Percentiles rank a stretch among this genome's conserved stretches.
Evolutionary conservation across 2,888 invertebrate genomes (phyloP).

Genomic region (Platerodrilus igneus): DNA sequence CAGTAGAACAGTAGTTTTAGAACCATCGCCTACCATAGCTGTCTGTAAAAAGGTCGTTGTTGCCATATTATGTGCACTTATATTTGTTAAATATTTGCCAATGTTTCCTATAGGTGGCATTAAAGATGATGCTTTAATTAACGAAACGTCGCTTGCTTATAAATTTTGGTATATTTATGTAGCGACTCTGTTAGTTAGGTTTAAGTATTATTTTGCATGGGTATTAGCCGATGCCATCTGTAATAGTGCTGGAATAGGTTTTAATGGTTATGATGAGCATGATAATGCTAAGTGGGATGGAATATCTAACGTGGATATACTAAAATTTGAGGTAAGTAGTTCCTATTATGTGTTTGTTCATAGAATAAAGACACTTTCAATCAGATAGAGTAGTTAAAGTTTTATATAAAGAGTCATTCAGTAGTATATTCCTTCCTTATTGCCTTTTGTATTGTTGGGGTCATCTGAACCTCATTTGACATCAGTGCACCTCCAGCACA

Average conservation of each 20-base stretch:
- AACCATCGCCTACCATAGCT: slow-evolving; percentile 67
- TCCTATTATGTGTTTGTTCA: neutral
- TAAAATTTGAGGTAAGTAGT: slow-evolving; percentile 74
- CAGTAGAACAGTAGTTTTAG: slow-evolving; percentile 50
- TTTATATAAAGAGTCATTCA: no score
- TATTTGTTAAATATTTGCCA: slow-evolving; percentile 67
- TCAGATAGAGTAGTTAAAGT: no score
- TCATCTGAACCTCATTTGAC: no score
- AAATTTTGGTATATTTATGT: slow-evolving; percentile 72
- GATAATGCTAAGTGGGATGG: slow-evolving; percentile 86
- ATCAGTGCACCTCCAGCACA: no score
- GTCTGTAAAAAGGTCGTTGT: slow-evolving; percentile 69
- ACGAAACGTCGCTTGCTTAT: slow-evolving; percentile 54
- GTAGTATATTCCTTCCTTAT: no score
- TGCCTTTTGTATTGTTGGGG: no score
- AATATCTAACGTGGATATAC: slow-evolving; percentile 85
- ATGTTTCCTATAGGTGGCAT: slow-evolving; percentile 66
- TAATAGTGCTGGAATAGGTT: slow-evolving; percentile 90
- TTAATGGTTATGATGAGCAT: slow-evolving; percentile 71
- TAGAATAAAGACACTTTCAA: neutral
- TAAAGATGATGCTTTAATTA: slow-evolving; percentile 64
- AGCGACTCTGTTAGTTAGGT: slow-evolving; percentile 74
- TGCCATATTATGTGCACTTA: slow-evolving; percentile 65
- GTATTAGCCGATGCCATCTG: slow-evolving; percentile 90
- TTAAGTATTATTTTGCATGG: slow-evolving; percentile 98